A percentile compares a stretch with the other conserved stretches of the same genome.
phyloP scores from a whole-genome alignment of 2,113 vertebrate species.

The Tachysurus vachellii region DNA sequence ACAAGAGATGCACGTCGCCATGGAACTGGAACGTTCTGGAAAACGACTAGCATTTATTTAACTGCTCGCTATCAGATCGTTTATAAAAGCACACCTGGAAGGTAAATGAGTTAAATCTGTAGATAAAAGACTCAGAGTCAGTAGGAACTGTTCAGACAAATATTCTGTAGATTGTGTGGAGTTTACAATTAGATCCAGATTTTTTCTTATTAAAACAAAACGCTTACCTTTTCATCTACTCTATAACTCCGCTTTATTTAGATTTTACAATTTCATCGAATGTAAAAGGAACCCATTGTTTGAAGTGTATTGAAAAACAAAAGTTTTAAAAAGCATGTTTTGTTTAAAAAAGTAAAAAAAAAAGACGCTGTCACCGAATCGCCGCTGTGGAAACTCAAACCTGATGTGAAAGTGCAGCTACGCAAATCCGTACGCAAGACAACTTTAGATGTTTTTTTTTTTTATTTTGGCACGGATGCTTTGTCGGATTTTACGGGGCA shows the following conservation, averaged over 20 bases:
- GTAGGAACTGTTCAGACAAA: not conserved
- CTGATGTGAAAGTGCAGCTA: not conserved
- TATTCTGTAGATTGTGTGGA: not conserved
- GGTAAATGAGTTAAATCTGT: not conserved
- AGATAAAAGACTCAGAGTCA: not conserved
- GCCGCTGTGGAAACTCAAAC: slow-evolving; percentile 1
- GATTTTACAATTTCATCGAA: not conserved
- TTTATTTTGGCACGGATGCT: not conserved
- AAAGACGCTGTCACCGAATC: not conserved
- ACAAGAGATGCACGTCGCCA: not conserved
- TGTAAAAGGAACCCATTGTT: not conserved
- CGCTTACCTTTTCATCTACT: not conserved
- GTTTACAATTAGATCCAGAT: slow-evolving; percentile 3
- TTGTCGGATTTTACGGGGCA: slow-evolving; percentile 58
- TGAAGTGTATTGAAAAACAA: not conserved
- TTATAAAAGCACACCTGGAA: not conserved
- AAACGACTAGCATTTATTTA: not conserved
- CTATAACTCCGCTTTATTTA: not conserved
- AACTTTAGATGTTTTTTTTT: not conserved
- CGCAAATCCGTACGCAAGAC: not conserved
- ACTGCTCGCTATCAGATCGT: not conserved
- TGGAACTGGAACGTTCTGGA: not conserved
- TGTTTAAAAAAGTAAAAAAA: not conserved
- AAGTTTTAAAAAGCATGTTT: not conserved
- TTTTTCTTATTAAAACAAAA: not conserved